Evolutionary conservation across 2,888 invertebrate genomes (phyloP), one percentile per base, ranked within the genome.

Genomic region (Eurois occulta): DNA sequence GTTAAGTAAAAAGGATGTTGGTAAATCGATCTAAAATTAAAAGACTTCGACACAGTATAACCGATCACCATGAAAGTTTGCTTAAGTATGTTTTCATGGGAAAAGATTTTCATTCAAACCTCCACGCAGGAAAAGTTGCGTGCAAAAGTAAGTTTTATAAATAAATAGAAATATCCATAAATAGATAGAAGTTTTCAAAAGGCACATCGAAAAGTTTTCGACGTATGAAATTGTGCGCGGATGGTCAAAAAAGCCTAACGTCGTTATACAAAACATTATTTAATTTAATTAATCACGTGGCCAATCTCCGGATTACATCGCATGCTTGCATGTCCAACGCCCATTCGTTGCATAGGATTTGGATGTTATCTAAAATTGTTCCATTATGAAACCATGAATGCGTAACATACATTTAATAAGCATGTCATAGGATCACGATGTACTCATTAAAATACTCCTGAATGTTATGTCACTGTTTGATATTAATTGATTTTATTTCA

Each of bases 291-390:
- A 70, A 83, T 70, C 38, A 52, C 32, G 21, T 43, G 21, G 4
- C 21, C 65, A 60, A 77, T 70, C 48, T 70, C 43, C 16, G 58
- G 58, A 83, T 77, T 80, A 77, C 48, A 60, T 60, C 38, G 83
- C 58, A 65, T 35, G 32, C 24, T 79, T 58, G 41, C 72, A 58
- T 72, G 72, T n/a, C 65, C 72, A 28, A n/a, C 24, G 21, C 0
- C 43, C 48, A 72, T 78, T 69, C 32, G 64, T 72, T 69, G 28
- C 64, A 38, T 43, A 38, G 48, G 68, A 72, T 81, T 72, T 72
- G 48, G 41, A 65, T 72, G 41, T 69, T 69, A 84, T 78, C 83
- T 64, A 32, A 81, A 84, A 72, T 84, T 46, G 32, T 60, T 80
- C 41, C 38, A 70, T 70, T 66, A 70, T 80, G 16, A 70, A 79